Percentiles rank a stretch among this genome's conserved stretches.
phyloP scores from a whole-genome alignment of 1,140 invertebrate genomes.

The Scaptomyza pallida region DNA sequence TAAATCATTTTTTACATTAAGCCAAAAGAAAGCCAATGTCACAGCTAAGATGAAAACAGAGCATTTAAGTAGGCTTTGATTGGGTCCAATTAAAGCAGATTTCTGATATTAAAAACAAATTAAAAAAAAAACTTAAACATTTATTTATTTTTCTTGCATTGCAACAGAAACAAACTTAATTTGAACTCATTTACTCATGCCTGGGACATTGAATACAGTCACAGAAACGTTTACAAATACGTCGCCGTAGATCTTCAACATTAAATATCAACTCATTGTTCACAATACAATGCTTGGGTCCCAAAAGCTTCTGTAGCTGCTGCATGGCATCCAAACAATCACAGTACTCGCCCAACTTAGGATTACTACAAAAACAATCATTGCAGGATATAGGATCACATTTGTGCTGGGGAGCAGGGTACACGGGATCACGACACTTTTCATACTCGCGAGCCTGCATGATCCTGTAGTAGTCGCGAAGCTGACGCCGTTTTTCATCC shows the following conservation, averaged over 20 bases:
- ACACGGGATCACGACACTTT: background rate
- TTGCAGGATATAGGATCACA: constrained; percentile 34
- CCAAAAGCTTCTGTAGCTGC: constrained; percentile 34
- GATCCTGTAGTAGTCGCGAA: constrained; percentile 34
- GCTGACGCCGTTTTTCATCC: constrained; percentile 20
- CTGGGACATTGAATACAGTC: background rate
- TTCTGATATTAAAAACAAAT: background rate
- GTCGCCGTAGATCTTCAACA: constrained; percentile 11
- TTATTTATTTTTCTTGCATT: background rate
- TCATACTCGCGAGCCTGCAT: constrained; percentile 41
- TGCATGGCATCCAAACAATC: constrained; percentile 40
- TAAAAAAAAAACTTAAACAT: background rate
- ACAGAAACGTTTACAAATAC: constrained; percentile 4
- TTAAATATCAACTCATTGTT: constrained; percentile 21
- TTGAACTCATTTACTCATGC: background rate
- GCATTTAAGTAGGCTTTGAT: background rate
- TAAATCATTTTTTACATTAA: background rate
- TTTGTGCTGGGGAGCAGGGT: constrained; percentile 21
- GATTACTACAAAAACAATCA: constrained; percentile 27
- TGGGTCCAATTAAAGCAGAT: background rate
- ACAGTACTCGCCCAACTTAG: constrained; percentile 32
- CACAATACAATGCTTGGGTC: constrained; percentile 11
- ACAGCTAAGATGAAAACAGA: background rate
- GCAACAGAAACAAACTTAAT: background rate
- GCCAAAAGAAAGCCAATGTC: background rate